Evolutionary conservation across 2,113 vertebrate species (phyloP).

Genomic region (Lanius ludovicianus): DNA sequence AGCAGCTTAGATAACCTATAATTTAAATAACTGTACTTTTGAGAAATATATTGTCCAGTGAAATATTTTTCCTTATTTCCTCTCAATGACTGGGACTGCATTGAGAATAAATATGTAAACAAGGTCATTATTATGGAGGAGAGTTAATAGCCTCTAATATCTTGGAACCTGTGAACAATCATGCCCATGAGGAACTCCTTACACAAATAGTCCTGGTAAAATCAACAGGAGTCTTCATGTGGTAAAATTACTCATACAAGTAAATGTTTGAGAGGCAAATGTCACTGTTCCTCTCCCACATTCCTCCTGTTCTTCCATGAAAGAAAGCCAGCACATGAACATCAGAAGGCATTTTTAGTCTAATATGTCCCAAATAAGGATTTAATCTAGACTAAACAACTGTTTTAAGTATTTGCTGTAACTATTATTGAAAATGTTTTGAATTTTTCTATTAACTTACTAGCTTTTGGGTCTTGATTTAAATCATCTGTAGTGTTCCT

Average conservation of each 20-base stretch:
- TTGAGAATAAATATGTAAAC: neutral
- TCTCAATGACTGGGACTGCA: neutral
- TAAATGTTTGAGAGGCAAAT: neutral
- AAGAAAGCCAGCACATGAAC: neutral
- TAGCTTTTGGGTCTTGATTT: slow-evolving; percentile 6
- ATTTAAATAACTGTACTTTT: neutral
- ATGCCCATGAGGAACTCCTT: neutral
- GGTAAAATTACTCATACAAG: neutral
- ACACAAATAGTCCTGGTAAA: neutral
- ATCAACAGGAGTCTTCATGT: neutral
- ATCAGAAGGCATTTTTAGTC: neutral
- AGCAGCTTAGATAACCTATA: neutral
- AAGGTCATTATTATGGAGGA: neutral
- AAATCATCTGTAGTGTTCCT: neutral
- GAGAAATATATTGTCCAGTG: neutral
- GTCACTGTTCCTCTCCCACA: neutral
- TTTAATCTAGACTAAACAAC: slow-evolving; percentile 33
- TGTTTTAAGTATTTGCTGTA: neutral
- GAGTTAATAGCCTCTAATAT: neutral
- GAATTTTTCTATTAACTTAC: neutral
- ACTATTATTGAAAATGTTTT: neutral
- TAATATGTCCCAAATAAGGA: neutral
- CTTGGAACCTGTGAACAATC: neutral
- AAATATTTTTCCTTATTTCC: neutral
- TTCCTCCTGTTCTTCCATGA: neutral